Evolutionary conservation across 2,113 vertebrate species (phyloP).

Genomic region (Chaetura pelagica): DNA sequence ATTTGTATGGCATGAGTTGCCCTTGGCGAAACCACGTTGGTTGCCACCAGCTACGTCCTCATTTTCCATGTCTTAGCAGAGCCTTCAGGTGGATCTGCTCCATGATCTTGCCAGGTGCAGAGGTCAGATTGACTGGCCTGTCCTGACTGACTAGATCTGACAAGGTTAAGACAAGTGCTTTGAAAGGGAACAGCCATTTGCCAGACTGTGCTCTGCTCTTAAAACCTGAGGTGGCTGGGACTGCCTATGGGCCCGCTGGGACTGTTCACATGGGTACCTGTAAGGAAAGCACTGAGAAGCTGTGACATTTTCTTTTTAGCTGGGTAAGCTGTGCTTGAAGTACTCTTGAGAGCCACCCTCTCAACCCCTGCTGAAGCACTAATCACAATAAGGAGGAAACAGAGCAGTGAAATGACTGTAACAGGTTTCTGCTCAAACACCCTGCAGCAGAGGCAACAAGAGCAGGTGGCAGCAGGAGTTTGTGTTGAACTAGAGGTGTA

Average conservation of each 20-base stretch:
- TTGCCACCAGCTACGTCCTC: no score
- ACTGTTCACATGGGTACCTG: neutral
- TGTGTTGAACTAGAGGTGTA: neutral
- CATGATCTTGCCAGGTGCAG: no score
- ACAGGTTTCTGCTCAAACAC: neutral
- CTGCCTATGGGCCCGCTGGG: neutral
- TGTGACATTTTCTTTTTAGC: neutral
- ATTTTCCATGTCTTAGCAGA: no score
- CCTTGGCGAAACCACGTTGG: no score
- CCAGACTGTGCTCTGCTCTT: neutral
- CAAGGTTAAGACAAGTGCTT: neutral
- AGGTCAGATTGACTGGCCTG: no score
- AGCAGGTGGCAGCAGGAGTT: neutral
- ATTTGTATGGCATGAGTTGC: no score
- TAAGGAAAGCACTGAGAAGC: neutral
- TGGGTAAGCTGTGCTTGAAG: neutral
- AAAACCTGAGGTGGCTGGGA: neutral
- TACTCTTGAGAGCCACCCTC: neutral
- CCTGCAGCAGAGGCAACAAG: neutral
- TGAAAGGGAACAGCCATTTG: neutral
- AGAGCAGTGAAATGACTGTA: neutral
- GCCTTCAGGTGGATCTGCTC: no score
- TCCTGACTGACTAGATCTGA: neutral
- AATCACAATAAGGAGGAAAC: neutral
- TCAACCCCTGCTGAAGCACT: neutral